phyloP scores from a whole-genome alignment of 2,797 vertebrate genomes.

The Pantherophis alleghaniensis region DNA sequence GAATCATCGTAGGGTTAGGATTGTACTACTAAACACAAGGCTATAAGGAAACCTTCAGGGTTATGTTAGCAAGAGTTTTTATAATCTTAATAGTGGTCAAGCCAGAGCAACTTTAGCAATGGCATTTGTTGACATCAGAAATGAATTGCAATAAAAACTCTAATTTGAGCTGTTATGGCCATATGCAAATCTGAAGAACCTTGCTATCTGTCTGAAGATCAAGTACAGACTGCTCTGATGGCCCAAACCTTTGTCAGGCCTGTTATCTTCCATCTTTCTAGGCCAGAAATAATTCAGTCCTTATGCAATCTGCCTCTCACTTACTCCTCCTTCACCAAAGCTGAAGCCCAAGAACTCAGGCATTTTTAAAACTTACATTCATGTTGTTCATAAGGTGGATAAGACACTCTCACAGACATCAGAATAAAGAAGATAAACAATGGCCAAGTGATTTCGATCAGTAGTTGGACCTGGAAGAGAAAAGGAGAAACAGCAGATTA shows the following conservation, averaged over 20 bases:
- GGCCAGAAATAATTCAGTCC: background rate
- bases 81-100: background rate
- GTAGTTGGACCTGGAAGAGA: constrained; percentile 83
- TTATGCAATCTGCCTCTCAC: background rate
- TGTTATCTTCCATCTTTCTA: background rate
- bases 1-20: background rate
- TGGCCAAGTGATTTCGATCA: constrained; percentile 93
- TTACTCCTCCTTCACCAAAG: background rate
- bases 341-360: background rate
- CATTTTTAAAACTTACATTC: constrained; percentile 86
- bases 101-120: background rate
- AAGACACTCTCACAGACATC: constrained; percentile 89
- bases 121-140: background rate
- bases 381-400: constrained; percentile 95
- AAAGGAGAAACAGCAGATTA: constrained; percentile 40
- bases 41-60: background rate
- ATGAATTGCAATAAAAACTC: background rate
- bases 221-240: background rate
- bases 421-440: constrained; percentile 97
- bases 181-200: background rate
- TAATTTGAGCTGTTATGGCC: background rate
- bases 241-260: background rate
- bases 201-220: background rate
- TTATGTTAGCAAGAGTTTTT: background rate
- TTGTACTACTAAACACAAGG: background rate